These are phyloP conservation scores for Bubalus kerabau DNA, from an alignment of 2,113 vertebrate genomes.

Conservation along the genomic window DNA sequence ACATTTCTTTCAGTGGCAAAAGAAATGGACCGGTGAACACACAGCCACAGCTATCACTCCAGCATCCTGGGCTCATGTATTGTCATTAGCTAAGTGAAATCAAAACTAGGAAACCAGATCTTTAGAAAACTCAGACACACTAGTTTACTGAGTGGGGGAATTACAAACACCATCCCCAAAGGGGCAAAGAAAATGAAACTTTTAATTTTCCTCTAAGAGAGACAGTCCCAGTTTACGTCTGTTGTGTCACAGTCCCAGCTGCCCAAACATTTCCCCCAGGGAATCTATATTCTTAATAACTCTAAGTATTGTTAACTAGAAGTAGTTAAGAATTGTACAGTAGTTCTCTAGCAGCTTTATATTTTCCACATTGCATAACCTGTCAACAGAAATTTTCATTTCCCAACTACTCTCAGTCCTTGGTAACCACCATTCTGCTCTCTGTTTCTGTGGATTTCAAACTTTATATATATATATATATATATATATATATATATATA, in stretches of 20 bases:
- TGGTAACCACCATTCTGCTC: background rate
- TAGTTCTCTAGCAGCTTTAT: background rate
- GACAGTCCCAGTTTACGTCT: background rate
- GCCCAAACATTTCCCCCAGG: background rate
- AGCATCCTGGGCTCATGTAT: background rate
- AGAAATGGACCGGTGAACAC: background rate
- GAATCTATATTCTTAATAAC: background rate
- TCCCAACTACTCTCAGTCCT: background rate
- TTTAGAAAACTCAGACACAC: background rate
- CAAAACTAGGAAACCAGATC: background rate
- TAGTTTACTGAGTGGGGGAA: background rate
- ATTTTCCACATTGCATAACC: background rate
- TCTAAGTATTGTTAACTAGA: background rate
- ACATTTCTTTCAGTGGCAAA: background rate
- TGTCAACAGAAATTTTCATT: background rate
- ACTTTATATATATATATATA: background rate
- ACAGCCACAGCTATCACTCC: background rate
- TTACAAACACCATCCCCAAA: background rate
- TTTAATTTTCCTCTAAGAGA: background rate
- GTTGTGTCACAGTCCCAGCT: background rate
- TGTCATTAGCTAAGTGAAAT: background rate
- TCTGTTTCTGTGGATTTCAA: background rate
- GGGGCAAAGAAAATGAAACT: background rate
- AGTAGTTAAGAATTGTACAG: background rate
- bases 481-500: background rate